phyloP scores from a whole-genome alignment of 1,140 invertebrate genomes.

The Bombus terrestris region DNA sequence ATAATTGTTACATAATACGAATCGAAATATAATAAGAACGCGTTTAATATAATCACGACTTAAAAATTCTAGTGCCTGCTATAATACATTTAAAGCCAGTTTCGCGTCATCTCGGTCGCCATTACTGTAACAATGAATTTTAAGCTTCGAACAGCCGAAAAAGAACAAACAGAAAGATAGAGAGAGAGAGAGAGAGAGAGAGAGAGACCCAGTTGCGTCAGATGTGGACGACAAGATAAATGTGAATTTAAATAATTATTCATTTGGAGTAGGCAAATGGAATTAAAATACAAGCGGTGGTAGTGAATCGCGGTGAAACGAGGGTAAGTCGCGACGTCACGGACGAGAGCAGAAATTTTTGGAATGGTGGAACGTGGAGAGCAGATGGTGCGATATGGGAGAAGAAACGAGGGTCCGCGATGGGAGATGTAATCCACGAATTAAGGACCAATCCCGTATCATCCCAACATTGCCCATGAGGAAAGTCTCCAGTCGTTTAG shows the following conservation, averaged over 20 bases:
- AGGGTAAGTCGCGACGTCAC: not conserved
- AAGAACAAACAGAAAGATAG: no score
- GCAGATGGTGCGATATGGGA: slow-evolving; percentile 20
- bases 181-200: accelerated
- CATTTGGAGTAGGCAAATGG: slow-evolving; percentile 45
- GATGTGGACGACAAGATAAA: slow-evolving; percentile 38
- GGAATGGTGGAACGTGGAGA: not conserved
- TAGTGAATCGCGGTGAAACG: slow-evolving; percentile 9
- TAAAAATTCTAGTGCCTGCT: slow-evolving; percentile 23
- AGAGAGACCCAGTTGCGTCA: not conserved
- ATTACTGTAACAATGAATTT: not conserved
- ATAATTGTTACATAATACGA: no score
- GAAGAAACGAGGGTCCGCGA: not conserved
- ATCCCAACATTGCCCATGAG: slow-evolving; percentile 43
- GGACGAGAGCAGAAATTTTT: not conserved
- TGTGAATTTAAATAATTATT: slow-evolving; percentile 62
- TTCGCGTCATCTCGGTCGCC: not conserved
- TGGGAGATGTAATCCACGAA: slow-evolving; percentile 63
- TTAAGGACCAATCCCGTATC: slow-evolving; percentile 59
- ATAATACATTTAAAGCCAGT: slow-evolving; percentile 1
- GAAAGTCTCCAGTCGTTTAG: slow-evolving; percentile 29
- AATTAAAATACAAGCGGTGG: slow-evolving; percentile 59
- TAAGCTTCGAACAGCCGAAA: not conserved
- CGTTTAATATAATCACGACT: not conserved
- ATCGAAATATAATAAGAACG: no score